Conservation (phyloP, 2,113 vertebrate genomes). For the Silurus asotus region DNA sequence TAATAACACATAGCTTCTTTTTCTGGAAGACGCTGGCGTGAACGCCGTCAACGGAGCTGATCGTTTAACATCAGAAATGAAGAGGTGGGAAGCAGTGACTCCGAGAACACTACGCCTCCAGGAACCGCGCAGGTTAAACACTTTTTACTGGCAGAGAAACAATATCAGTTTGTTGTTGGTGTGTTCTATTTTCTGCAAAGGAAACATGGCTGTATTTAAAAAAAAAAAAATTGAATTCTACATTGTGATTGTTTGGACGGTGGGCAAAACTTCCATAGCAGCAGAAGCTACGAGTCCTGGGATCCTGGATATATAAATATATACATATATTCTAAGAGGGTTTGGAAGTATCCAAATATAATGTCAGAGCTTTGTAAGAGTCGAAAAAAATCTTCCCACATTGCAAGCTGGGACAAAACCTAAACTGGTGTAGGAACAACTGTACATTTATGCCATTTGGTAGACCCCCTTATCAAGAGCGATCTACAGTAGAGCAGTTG, state of each 20-base stretch:
- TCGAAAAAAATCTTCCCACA: not conserved
- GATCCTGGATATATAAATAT: too few species aligned
- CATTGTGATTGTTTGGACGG: not conserved
- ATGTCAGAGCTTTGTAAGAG: too few species aligned
- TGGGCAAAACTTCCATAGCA: not conserved
- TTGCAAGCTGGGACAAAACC: too few species aligned
- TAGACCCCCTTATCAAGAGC: too few species aligned
- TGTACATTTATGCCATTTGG: too few species aligned
- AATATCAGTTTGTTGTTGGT: not conserved
- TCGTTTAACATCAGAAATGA: conserved; percentile 21
- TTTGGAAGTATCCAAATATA: too few species aligned
- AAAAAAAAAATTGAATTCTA: not conserved
- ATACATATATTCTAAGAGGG: too few species aligned
- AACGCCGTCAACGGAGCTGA: not conserved
- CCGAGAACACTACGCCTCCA: conserved; percentile 24
- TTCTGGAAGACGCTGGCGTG: conserved; percentile 7
- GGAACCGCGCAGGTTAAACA: conserved; percentile 17
- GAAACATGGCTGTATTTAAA: not conserved
- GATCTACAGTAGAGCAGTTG: too few species aligned
- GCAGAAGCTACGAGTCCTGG: not conserved
- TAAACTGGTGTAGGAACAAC: too few species aligned
- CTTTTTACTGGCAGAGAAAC: not conserved
- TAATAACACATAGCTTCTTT: not conserved
- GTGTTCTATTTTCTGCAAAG: not conserved
- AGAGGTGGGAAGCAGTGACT: conserved; percentile 22